These are phyloP conservation scores for Tinea pellionella DNA, from an alignment of 2,888 invertebrate species.

Conservation along the genomic window DNA sequence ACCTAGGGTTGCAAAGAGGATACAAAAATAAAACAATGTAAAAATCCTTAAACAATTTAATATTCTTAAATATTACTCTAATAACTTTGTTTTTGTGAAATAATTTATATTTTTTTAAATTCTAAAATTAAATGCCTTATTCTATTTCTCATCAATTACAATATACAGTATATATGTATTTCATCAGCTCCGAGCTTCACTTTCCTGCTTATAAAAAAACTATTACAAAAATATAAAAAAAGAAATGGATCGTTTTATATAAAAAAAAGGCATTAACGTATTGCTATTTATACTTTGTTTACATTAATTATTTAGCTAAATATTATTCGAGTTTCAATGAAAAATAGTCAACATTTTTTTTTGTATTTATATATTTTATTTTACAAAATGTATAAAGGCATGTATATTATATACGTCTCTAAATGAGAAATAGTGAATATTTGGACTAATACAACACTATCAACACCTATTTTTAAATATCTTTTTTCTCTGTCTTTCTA, in stretches of 20 bases:
- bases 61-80: constrained; percentile 6
- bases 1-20: too few relatives aligned
- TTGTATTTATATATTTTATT: not conserved
- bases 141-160: not conserved
- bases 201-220: not conserved
- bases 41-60: constrained; percentile 2
- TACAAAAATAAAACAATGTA: not conserved
- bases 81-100: constrained; percentile 5
- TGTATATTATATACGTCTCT: not conserved
- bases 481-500: not conserved
- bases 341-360: not conserved
- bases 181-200: not conserved
- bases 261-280: not conserved
- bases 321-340: not conserved
- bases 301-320: not conserved
- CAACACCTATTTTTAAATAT: not conserved
- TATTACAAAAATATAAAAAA: not conserved
- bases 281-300: not conserved
- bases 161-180: too few relatives aligned
- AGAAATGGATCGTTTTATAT: not conserved
- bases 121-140: constrained; percentile 4
- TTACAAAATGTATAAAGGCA: not conserved
- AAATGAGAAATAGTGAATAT: not conserved
- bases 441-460: not conserved
- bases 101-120: constrained; percentile 4